phyloP scores from a whole-genome alignment of 2,888 invertebrate species.

The Cephonodes hylas region DNA sequence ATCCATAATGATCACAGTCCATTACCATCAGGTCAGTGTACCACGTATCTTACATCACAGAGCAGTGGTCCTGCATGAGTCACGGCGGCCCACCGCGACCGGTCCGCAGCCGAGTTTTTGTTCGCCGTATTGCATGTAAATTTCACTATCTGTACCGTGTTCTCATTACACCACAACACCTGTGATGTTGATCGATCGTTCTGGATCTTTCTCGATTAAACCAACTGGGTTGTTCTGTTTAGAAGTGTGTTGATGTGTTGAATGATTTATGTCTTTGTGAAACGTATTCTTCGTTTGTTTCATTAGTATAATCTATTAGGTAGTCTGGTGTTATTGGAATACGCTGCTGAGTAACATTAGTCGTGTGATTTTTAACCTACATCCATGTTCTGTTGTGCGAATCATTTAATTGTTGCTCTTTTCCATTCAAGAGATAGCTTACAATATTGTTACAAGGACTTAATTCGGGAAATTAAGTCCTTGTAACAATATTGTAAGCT shows the following conservation, averaged over 20 bases:
- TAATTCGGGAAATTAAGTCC: too few relatives aligned
- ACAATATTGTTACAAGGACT: too few relatives aligned
- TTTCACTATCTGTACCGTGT: background rate
- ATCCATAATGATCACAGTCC: too few relatives aligned
- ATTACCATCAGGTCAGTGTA: background rate
- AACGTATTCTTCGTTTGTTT: background rate
- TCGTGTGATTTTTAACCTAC: background rate
- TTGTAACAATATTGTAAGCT: too few relatives aligned
- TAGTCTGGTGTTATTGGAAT: too few relatives aligned
- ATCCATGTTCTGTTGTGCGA: too few relatives aligned
- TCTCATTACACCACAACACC: background rate
- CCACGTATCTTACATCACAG: slow-evolving; percentile 7
- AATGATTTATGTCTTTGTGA: background rate
- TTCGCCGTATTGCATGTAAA: background rate
- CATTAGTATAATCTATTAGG: background rate
- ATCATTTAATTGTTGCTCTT: too few relatives aligned
- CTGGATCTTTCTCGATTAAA: background rate
- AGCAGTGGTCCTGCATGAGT: background rate
- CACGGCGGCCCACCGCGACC: background rate
- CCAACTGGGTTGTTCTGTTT: background rate
- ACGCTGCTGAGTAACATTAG: background rate
- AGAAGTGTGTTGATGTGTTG: background rate
- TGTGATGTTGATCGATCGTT: slow-evolving; percentile 2
- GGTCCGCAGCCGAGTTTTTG: background rate
- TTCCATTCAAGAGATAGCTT: too few relatives aligned